Conservation (phyloP, 2,113 vertebrate genomes). For the Proteles cristata region DNA sequence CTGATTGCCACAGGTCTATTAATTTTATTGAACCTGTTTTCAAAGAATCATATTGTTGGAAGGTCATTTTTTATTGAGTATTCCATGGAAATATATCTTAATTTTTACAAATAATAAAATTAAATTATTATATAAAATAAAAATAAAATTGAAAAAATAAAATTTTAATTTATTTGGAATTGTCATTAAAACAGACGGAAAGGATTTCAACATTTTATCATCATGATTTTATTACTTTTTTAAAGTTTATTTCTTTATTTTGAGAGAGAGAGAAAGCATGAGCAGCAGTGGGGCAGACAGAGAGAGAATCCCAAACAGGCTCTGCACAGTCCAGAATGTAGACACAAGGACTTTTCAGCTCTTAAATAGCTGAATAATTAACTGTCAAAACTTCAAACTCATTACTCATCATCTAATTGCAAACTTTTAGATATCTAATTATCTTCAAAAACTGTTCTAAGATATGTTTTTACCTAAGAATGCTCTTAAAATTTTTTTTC, state of each 20-base stretch:
- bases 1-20: neutral
- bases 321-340: neutral
- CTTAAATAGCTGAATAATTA: neutral
- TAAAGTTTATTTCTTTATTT: too few species aligned
- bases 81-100: neutral
- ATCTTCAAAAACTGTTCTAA: neutral
- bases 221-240: neutral
- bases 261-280: too few species aligned
- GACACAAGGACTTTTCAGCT: neutral
- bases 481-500: neutral
- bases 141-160: neutral
- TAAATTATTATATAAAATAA: neutral
- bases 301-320: too few species aligned
- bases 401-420: neutral
- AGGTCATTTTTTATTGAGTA: neutral
- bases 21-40: neutral
- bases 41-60: neutral
- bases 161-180: neutral
- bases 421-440: neutral
- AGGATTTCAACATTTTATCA: neutral
- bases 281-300: too few species aligned
- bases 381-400: neutral
- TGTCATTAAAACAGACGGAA: neutral
- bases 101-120: neutral
- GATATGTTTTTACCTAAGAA: neutral